A percentile compares a stretch with the other conserved stretches of the same genome.
phyloP scores from a whole-genome alignment of 2,113 vertebrate genomes.

The Aspiorhynchus laticeps region DNA sequence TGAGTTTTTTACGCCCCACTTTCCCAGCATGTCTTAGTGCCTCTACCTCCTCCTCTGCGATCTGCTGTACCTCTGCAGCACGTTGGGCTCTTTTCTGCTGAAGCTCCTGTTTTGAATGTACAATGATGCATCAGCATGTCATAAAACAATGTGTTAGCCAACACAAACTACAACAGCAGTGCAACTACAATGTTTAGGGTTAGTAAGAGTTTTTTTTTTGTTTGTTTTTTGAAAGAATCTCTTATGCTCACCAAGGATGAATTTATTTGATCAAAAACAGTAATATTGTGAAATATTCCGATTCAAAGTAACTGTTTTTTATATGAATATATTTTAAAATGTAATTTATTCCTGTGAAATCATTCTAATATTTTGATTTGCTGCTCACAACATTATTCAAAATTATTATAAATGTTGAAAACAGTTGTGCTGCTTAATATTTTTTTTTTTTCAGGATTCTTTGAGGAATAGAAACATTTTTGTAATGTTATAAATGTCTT shows the following conservation, averaged over 20 bases:
- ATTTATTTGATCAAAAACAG: not conserved
- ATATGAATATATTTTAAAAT: too few species aligned
- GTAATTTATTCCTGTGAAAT: too few species aligned
- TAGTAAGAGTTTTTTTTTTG: not conserved
- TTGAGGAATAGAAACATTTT: too few species aligned
- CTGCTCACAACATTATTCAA: too few species aligned
- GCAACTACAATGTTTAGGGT: not conserved
- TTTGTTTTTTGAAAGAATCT: not conserved
- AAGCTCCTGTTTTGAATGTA: conserved; percentile 77
- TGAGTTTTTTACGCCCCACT: conserved; percentile 65
- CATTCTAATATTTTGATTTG: too few species aligned
- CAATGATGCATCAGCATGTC: not conserved
- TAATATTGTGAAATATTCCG: too few species aligned
- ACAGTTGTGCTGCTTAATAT: too few species aligned
- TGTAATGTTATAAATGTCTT: too few species aligned
- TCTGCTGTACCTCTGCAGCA: conserved; percentile 59
- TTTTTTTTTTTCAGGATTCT: too few species aligned
- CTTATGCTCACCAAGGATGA: not conserved
- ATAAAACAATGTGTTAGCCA: not conserved
- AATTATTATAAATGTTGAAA: too few species aligned
- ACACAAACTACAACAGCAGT: not conserved
- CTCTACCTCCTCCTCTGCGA: conserved; percentile 66
- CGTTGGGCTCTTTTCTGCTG: conserved; percentile 85
- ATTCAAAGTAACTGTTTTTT: too few species aligned
- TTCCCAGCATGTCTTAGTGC: conserved; percentile 64